phyloP scores from a whole-genome alignment of 2,113 vertebrate species.

The Dolichotis patagonum region DNA sequence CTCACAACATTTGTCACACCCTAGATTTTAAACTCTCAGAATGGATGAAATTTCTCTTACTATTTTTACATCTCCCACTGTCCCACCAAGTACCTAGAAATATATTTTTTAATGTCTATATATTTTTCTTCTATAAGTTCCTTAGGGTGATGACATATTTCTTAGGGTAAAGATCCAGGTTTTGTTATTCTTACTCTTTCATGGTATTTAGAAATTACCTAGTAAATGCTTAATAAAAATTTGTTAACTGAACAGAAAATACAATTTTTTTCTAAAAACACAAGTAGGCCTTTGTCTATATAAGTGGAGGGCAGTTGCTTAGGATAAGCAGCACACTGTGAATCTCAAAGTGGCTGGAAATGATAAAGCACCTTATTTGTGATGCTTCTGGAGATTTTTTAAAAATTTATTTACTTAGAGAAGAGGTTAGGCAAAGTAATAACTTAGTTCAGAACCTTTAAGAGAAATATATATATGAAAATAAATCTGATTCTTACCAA shows the following conservation, averaged over 20 bases:
- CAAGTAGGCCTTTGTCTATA: not conserved
- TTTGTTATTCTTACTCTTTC: not conserved
- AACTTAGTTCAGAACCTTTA: not conserved
- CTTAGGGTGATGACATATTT: not conserved
- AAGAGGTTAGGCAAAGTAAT: not conserved
- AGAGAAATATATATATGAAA: not conserved
- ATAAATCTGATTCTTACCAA: not conserved
- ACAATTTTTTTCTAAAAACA: not conserved
- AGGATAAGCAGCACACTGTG: not conserved
- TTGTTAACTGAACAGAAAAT: not conserved
- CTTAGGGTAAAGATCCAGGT: not conserved
- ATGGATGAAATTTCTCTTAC: not conserved
- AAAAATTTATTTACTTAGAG: not conserved
- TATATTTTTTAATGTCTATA: not conserved
- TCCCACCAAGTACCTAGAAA: not conserved
- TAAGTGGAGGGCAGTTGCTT: not conserved
- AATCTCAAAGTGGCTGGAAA: not conserved
- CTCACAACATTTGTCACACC: not conserved
- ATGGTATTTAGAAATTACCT: not conserved
- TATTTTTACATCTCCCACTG: not conserved
- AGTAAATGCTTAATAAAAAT: not conserved
- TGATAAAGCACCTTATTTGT: not conserved
- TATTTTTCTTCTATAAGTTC: not conserved
- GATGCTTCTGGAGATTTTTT: not conserved
- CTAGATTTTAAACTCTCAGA: not conserved